Evolutionary conservation across 2,888 invertebrate species (phyloP).

Genomic region (Pyrocoelia pectoralis): DNA sequence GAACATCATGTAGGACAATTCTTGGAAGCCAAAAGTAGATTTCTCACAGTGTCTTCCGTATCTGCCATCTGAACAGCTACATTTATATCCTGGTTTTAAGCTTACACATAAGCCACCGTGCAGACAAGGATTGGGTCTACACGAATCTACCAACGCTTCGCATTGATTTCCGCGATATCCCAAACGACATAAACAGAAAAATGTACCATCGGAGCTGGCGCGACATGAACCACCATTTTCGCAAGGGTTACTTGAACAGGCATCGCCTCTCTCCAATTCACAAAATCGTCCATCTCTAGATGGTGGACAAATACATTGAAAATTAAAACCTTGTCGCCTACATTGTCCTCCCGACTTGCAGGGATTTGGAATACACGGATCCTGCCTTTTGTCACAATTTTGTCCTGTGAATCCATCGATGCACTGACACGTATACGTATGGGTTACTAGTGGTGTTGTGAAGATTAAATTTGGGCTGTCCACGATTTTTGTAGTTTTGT

Average conservation of each 20-base stretch:
- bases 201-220: conserved; percentile 86
- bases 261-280: conserved; percentile 83
- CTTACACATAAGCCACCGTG: conserved; percentile 89
- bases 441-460: conserved; percentile 81
- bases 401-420: conserved; percentile 84
- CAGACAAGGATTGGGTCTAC: conserved; percentile 91
- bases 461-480: conserved; percentile 84
- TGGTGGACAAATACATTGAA: conserved; percentile 81
- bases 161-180: conserved; percentile 93
- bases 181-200: conserved; percentile 90
- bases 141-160: conserved; percentile 87
- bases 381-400: conserved; percentile 85
- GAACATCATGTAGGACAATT: conserved; percentile 90
- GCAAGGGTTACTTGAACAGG: conserved; percentile 86
- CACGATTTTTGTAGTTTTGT: conserved; percentile 75
- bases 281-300: conserved; percentile 84
- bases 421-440: conserved; percentile 83
- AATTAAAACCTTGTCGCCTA: conserved; percentile 82
- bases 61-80: conserved; percentile 85
- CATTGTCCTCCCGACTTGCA: conserved; percentile 88
- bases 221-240: conserved; percentile 92
- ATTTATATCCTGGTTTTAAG: conserved; percentile 86
- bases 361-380: conserved; percentile 90
- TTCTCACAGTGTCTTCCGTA: conserved; percentile 93
- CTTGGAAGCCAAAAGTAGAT: conserved; percentile 88